These are phyloP conservation scores for Troglohyphantes excavatus DNA, from an alignment of 2,888 invertebrate genomes.

Conservation along the genomic window DNA sequence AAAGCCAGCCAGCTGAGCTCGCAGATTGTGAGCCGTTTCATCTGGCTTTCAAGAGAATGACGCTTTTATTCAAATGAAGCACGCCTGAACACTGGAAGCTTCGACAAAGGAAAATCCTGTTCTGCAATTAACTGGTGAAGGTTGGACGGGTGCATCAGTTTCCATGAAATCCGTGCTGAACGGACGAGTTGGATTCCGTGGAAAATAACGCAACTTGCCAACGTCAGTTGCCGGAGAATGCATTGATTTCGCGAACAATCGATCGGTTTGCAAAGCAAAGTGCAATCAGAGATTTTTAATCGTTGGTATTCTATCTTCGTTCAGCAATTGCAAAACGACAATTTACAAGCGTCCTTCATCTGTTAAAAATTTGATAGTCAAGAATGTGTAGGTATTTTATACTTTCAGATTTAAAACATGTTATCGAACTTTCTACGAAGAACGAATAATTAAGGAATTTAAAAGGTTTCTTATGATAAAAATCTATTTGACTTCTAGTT, in stretches of 20 bases:
- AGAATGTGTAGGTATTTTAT: too few relatives aligned
- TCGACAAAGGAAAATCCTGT: background rate
- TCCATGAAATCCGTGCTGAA: background rate
- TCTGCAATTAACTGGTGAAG: constrained; percentile 34
- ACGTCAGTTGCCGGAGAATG: background rate
- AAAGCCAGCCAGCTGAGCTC: background rate
- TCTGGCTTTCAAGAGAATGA: background rate
- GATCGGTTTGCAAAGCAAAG: background rate
- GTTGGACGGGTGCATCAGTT: background rate
- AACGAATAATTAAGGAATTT: too few relatives aligned
- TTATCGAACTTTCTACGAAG: too few relatives aligned
- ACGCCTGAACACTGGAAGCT: background rate
- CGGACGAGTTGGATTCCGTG: background rate
- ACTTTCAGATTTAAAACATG: too few relatives aligned
- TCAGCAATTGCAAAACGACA: too few relatives aligned
- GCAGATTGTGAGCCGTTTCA: background rate
- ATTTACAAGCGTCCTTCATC: too few relatives aligned
- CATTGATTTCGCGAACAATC: background rate
- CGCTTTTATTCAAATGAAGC: constrained; percentile 2
- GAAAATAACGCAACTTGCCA: constrained; percentile 20
- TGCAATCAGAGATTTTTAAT: background rate
- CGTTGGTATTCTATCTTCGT: too few relatives aligned
- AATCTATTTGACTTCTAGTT: too few relatives aligned
- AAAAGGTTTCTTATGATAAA: too few relatives aligned
- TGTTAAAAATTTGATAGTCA: too few relatives aligned